phyloP scores from a whole-genome alignment of 2,113 vertebrate genomes.

The Pampusana beccarii region DNA sequence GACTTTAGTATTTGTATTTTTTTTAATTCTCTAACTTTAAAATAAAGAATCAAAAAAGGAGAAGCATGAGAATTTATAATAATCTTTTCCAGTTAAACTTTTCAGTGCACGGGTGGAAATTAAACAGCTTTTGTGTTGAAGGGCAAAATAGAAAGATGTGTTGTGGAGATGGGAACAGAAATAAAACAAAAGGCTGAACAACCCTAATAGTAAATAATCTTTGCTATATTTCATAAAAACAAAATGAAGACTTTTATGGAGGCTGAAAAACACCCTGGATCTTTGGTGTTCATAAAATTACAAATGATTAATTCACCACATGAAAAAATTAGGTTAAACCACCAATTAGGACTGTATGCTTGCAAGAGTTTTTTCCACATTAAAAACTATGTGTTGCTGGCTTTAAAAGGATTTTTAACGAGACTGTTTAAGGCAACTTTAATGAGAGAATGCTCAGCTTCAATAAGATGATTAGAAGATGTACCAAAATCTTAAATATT shows the following conservation, averaged over 20 bases:
- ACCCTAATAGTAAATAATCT: not conserved
- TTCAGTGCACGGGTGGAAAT: not conserved
- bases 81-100: not conserved
- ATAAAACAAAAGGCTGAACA: constrained; percentile 41
- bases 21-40: not conserved
- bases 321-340: constrained; percentile 31
- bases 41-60: not conserved
- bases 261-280: not conserved
- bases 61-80: constrained; percentile 5
- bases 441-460: not conserved
- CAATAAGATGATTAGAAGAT: not conserved
- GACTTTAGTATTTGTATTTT: not conserved
- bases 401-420: not conserved
- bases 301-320: not conserved
- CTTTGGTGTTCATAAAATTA: not conserved
- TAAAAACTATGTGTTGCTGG: not conserved
- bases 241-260: constrained; percentile 14
- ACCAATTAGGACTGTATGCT: not conserved
- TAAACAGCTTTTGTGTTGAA: constrained; percentile 30
- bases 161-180: constrained; percentile 38
- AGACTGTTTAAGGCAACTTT: not conserved
- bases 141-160: constrained; percentile 29
- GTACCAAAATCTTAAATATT: not conserved
- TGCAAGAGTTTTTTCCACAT: not conserved
- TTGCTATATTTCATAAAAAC: constrained; percentile 1